Conservation (phyloP, 2,888 invertebrate species). For the Lamproptera curius region DNA sequence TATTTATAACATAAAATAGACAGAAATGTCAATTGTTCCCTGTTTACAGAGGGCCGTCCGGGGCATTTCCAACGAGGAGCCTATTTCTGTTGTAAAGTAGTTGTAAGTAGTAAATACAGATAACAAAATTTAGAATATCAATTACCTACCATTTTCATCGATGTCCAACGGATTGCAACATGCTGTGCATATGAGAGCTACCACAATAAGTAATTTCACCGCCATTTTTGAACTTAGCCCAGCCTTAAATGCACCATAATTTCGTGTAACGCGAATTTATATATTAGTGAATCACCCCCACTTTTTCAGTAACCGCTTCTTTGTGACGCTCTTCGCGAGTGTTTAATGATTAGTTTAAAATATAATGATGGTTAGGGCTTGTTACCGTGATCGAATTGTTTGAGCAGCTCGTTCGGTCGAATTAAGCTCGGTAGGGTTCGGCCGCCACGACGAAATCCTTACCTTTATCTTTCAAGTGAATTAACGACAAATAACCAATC, state of each 20-base stretch:
- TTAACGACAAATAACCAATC: too few relatives aligned
- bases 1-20: too few relatives aligned
- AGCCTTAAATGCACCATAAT: neutral
- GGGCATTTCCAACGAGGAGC: too few relatives aligned
- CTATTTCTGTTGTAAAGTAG: too few relatives aligned
- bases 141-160: constrained; percentile 35
- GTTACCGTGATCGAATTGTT: constrained; percentile 26
- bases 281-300: constrained; percentile 22
- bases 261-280: constrained; percentile 15
- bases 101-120: too few relatives aligned
- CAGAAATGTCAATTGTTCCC: too few relatives aligned
- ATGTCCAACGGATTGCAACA: constrained; percentile 39
- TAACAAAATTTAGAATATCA: too few relatives aligned
- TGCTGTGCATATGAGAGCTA: constrained; percentile 32
- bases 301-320: constrained; percentile 15
- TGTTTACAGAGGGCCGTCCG: too few relatives aligned
- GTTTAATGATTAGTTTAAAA: constrained; percentile 38
- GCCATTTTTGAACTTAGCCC: constrained; percentile 15
- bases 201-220: constrained; percentile 32
- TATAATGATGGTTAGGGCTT: constrained; percentile 28
- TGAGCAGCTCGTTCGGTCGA: constrained; percentile 7
- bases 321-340: constrained; percentile 35
- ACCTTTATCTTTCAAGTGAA: too few relatives aligned
- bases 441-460: neutral
- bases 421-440: constrained; percentile 7